Evolutionary conservation across 2,113 vertebrate species (phyloP), one percentile per base, ranked within the genome.

Genomic region (Agapornis roseicollis): DNA sequence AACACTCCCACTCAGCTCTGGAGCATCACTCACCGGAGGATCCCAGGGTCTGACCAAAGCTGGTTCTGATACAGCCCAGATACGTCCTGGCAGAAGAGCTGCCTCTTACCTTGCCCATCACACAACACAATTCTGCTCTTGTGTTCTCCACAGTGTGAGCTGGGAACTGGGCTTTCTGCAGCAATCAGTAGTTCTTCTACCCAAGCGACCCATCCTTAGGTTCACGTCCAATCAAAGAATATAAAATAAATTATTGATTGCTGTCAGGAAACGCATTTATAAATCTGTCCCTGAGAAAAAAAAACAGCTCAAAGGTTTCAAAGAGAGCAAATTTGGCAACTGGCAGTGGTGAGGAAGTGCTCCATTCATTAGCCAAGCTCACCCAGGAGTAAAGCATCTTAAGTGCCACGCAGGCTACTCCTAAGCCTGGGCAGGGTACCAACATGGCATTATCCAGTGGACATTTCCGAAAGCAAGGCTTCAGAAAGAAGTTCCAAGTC

Each of bases 231-330:
- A 79, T 85, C 94, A 95, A 95, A 76, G 91, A 96, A 96, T 95
- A 89, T 89, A 96, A 97, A 98, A 94, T 68, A 89, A 73, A 92
- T 94, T 90, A 97, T 92, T 90, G 94, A 97, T 94, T 29, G 3
- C 63, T 94, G 50, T 55, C 84, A 93, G 92, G 79, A 97, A 81
- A 94, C 61, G 79, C 55, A 60, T 88, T 92, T 95, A 83, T 87
- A 96, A 96, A 80, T 79, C 93, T 90, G 89, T 56, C 82, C 94
- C 81, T 70, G 69, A 96, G 93, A 52, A 89, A 55, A 89, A 55
- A 29, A 94, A 60, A 60, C 23, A 65, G 92, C 84, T 96, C 80
- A 95, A 74, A 94, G 76, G 72, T 82, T 96, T 95, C 80, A 95
- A 96, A 83, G 69, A n/a, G 64, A 90, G 68, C n/a, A 76, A 76